A percentile compares a stretch with the other conserved stretches of the same genome.
phyloP scores from a whole-genome alignment of 2,888 invertebrate genomes.

The Eucriotettix oculatus region DNA sequence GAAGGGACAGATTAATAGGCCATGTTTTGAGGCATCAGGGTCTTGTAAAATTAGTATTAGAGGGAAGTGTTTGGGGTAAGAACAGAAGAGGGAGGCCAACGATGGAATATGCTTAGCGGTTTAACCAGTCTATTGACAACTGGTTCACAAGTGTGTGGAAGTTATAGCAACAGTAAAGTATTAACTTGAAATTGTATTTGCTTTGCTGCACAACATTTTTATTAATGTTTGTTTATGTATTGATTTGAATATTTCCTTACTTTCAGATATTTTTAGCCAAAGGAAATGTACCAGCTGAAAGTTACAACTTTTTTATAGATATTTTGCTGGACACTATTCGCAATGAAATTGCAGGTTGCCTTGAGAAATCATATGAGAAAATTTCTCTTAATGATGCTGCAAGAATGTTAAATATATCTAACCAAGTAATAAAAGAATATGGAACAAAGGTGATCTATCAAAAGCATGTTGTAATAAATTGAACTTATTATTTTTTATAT shows the following conservation, averaged over 20 bases:
- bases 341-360: conserved; percentile 89
- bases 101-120: no score
- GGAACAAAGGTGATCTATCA: conserved; percentile 51
- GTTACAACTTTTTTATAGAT: conserved; percentile 93
- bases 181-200: no score
- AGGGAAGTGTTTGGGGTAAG: no score
- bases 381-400: conserved; percentile 77
- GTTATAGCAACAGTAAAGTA: no score
- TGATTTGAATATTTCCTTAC: conserved; percentile 5
- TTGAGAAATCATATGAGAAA: conserved; percentile 90
- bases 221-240: not conserved
- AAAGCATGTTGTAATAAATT: no score
- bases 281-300: conserved; percentile 90
- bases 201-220: not conserved
- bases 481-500: no score
- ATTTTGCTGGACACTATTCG: conserved; percentile 88
- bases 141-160: no score
- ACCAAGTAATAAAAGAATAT: conserved; percentile 62
- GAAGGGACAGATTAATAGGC: no score
- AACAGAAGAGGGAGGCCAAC: no score
- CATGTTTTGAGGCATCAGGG: no score
- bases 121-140: no score
- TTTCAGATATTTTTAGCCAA: conserved; percentile 69
- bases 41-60: no score
- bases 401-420: conserved; percentile 69